Base-by-base conservation (phyloP, 1,140 invertebrate genomes). In the Drosophila ironensis region DNA sequence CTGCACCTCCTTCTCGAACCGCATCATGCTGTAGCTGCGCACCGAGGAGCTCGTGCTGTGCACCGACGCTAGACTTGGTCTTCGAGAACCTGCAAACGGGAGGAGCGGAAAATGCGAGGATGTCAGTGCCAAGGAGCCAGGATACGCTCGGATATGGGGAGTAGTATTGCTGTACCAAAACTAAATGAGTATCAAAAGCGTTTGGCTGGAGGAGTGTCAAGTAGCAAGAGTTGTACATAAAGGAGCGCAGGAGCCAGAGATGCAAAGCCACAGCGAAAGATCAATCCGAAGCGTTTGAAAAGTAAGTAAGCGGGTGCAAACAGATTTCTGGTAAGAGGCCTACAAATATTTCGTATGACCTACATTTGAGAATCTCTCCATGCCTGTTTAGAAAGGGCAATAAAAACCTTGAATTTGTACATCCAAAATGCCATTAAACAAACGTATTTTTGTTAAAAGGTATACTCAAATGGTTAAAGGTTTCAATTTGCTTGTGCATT, bases 1-100 rank as follows among this genome's bases (percentile, higher is more conserved):
- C 75, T 94, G 94, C 20, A 93, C 90, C 76, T 96, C 95, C 67
- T 93, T 92, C 77, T 96, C 95, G 87, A 95, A 94, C 30, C 94
- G 91, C 80, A 93, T 92, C 52, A 94, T 92, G 80, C 95, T 95
- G 90, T 95, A 96, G 90, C 94, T 95, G 74, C 94, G 93, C 42
- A 95, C 93, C 24, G 95, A 96, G 27, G 93, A 95, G 51, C 93
- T 93, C 70, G 93, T 94, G 91, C 95, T 96, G 88, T 96, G 95
- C 64, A 96, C 91, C 48, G 95, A 96, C 56, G 93, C 94, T 91
- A 95, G 91, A 92, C 94, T 95, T 90, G 95, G 94, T 91, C 94
- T 93, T 92, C 95, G 92, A 78, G 95, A 95, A 93, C 95, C 95
- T 96, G 60, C 4, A 73, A 67, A 17, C 4, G 12, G 37, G 16